Percentiles rank a stretch among this genome's conserved stretches.
These are phyloP conservation scores for Regulus satrapa DNA, from an alignment of 2,113 vertebrate species.

Conservation along the genomic window DNA sequence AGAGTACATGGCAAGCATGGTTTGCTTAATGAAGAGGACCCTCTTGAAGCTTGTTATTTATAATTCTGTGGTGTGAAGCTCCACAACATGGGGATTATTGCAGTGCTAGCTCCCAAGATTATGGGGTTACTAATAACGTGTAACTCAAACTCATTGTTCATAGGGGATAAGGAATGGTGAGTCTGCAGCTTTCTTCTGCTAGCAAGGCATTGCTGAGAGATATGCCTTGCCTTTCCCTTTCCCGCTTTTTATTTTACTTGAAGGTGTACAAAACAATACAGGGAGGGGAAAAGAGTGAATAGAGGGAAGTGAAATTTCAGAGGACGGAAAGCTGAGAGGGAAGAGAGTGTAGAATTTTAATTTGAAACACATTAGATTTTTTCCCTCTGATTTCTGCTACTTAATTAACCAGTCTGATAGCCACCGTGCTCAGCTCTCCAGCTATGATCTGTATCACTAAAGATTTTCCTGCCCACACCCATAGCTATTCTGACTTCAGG, in stretches of 20 bases:
- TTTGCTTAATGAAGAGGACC: slow-evolving; percentile 20
- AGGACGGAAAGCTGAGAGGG: not conserved
- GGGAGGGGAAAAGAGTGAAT: not conserved
- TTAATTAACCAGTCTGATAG: slow-evolving; percentile 30
- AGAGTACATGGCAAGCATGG: not conserved
- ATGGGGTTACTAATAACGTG: not conserved
- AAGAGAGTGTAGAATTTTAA: not conserved
- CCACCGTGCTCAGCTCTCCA: not conserved
- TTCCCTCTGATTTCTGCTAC: not conserved
- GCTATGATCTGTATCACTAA: not conserved
- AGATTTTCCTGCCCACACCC: slow-evolving; percentile 2
- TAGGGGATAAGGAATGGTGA: not conserved
- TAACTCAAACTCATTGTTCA: not conserved
- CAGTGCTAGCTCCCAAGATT: not conserved
- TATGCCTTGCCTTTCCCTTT: not conserved
- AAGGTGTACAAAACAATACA: not conserved
- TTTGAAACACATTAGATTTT: not conserved
- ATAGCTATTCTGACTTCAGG: slow-evolving; percentile 6
- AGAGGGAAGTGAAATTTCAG: not conserved
- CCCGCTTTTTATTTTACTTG: not conserved
- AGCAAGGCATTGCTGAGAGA: not conserved
- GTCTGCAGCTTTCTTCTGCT: not conserved
- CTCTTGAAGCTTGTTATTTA: not conserved
- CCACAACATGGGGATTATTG: not conserved
- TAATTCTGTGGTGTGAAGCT: not conserved